These are phyloP conservation scores for Catharus bicknelli DNA, from an alignment of 2,113 vertebrate species.

Conservation along the genomic window DNA sequence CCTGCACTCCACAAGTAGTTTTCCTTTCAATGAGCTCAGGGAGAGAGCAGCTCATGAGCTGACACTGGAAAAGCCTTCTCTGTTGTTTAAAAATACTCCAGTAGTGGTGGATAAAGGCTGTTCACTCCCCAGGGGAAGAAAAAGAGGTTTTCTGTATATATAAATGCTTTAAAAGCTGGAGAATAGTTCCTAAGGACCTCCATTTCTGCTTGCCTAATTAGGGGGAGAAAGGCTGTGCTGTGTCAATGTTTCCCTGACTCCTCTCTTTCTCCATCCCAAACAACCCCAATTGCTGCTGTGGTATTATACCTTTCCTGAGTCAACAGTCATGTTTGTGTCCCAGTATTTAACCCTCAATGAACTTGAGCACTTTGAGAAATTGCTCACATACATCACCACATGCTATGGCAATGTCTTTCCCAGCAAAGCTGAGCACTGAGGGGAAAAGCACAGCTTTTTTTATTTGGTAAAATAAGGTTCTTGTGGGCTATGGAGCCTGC, in stretches of 20 bases:
- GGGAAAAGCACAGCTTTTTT: not conserved
- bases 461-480: not conserved
- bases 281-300: not conserved
- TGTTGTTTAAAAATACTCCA: not conserved
- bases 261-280: not conserved
- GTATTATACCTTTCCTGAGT: not conserved
- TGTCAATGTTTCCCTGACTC: not conserved
- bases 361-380: not conserved
- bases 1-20: not conserved
- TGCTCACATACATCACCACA: not conserved
- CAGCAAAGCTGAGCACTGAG: not conserved
- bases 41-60: not conserved
- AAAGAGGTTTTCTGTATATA: not conserved
- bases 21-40: not conserved
- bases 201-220: not conserved
- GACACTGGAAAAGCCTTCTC: not conserved
- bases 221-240: not conserved
- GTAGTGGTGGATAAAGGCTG: not conserved
- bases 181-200: not conserved
- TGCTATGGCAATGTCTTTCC: accelerated
- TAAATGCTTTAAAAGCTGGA: not conserved
- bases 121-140: not conserved
- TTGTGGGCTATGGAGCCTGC: not conserved
- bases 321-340: not conserved
- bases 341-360: not conserved